A percentile compares a stretch with the other conserved stretches of the same genome.
Evolutionary conservation across 2,113 vertebrate genomes (phyloP).

Genomic region (Cyanoramphus novaezelandiae): DNA sequence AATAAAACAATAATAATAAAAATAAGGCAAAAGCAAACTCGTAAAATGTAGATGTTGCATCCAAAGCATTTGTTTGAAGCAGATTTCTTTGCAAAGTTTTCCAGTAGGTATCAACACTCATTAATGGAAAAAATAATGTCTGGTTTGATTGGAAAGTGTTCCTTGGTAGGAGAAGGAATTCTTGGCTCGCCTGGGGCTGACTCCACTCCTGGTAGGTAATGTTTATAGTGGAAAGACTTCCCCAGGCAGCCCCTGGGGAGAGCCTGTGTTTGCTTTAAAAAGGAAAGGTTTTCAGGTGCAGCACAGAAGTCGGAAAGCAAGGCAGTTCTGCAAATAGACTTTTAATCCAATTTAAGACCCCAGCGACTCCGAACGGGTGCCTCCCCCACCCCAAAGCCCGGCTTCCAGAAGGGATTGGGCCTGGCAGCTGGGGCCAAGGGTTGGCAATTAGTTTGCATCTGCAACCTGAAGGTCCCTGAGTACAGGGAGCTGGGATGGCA

Average conservation of each 20-base stretch:
- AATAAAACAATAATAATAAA: not conserved
- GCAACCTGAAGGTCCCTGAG: fast-evolving
- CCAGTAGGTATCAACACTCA: conserved; percentile 59
- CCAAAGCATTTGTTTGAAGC: not conserved
- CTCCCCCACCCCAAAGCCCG: not conserved
- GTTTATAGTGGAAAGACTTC: conserved; percentile 61
- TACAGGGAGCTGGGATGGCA: not conserved
- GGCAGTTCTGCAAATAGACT: conserved; percentile 4
- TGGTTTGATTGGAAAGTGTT: conserved; percentile 52
- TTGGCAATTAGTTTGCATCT: not conserved
- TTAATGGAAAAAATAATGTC: conserved; percentile 57
- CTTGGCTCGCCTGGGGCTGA: conserved; percentile 48
- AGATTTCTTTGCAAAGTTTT: conserved; percentile 16
- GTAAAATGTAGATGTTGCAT: not conserved
- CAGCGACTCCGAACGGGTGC: fast-evolving
- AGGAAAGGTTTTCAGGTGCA: conserved; percentile 63
- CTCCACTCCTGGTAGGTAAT: conserved; percentile 54
- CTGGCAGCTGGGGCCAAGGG: fast-evolving
- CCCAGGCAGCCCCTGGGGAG: conserved; percentile 48
- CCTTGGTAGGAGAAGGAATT: conserved; percentile 55
- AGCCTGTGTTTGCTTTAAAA: conserved; percentile 48
- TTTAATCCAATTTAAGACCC: conserved; percentile 54
- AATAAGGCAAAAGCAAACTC: not conserved
- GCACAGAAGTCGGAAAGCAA: conserved; percentile 27
- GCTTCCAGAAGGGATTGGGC: not conserved